These are phyloP conservation scores for Acanthornis magna DNA, from an alignment of 2,797 vertebrate genomes.

Conservation along the genomic window DNA sequence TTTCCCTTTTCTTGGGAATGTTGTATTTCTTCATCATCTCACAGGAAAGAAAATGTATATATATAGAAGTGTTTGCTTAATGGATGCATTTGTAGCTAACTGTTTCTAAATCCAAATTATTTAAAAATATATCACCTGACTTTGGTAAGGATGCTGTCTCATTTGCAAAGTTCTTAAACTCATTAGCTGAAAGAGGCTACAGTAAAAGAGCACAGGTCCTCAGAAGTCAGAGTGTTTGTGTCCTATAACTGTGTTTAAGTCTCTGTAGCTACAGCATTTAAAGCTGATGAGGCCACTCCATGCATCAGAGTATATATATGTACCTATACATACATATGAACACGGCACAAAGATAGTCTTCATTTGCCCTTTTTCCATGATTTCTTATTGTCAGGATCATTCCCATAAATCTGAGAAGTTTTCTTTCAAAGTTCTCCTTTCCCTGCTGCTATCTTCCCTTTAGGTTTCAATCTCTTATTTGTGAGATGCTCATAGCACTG, in stretches of 20 bases:
- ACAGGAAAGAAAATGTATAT: not conserved
- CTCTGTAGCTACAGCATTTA: not conserved
- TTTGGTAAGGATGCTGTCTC: not conserved
- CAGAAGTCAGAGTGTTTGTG: not conserved
- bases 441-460: not conserved
- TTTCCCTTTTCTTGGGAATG: not conserved
- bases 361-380: not conserved
- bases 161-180: not conserved
- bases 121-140: not conserved
- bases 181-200: not conserved
- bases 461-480: not conserved
- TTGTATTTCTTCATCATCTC: not conserved
- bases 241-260: not conserved
- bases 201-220: not conserved
- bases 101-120: not conserved
- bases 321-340: rapidly evolving
- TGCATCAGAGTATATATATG: not conserved
- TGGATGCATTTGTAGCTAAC: not conserved
- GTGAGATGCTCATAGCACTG: not conserved
- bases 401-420: not conserved
- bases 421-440: not conserved
- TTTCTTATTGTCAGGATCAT: not conserved
- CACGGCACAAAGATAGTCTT: not conserved
- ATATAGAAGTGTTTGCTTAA: not conserved
- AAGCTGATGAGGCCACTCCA: not conserved